phyloP scores from a whole-genome alignment of 2,888 invertebrate species.

The Thyatira batis region DNA sequence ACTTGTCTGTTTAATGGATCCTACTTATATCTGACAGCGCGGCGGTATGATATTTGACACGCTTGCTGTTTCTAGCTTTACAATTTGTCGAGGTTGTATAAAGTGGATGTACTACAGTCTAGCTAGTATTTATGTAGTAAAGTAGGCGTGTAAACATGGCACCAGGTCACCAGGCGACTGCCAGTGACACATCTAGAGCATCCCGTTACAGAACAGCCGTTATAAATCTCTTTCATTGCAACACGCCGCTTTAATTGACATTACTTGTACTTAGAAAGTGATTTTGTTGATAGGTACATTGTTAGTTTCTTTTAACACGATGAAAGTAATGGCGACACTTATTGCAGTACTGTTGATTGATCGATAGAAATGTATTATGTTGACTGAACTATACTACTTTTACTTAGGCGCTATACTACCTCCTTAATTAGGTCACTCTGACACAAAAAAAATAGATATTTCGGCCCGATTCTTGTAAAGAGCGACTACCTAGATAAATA shows the following conservation, averaged over 20 bases:
- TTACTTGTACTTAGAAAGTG: slow-evolving; percentile 1
- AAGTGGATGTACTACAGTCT: neutral
- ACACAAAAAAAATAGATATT: too few species aligned
- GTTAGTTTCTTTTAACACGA: neutral
- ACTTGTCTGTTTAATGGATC: too few species aligned
- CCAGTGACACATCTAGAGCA: slow-evolving; percentile 40
- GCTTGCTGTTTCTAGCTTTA: neutral
- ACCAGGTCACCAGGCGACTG: slow-evolving; percentile 32
- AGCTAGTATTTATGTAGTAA: neutral
- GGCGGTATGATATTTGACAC: neutral
- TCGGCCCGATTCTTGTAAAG: too few species aligned
- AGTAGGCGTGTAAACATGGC: slow-evolving; percentile 21
- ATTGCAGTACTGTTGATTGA: neutral
- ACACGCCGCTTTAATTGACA: slow-evolving; percentile 3
- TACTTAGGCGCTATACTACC: too few species aligned
- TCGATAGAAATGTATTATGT: neutral
- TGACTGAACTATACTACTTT: too few species aligned
- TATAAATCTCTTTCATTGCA: slow-evolving; percentile 15
- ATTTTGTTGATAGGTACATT: neutral
- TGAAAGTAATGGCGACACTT: neutral
- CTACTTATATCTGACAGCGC: too few species aligned
- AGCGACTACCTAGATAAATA: too few species aligned
- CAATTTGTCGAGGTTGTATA: neutral
- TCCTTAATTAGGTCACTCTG: too few species aligned
- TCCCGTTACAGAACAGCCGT: slow-evolving; percentile 26